Evolutionary conservation across 2,888 invertebrate genomes (phyloP), one percentile per base, ranked within the genome.

Genomic region (Drosophila greeni): DNA sequence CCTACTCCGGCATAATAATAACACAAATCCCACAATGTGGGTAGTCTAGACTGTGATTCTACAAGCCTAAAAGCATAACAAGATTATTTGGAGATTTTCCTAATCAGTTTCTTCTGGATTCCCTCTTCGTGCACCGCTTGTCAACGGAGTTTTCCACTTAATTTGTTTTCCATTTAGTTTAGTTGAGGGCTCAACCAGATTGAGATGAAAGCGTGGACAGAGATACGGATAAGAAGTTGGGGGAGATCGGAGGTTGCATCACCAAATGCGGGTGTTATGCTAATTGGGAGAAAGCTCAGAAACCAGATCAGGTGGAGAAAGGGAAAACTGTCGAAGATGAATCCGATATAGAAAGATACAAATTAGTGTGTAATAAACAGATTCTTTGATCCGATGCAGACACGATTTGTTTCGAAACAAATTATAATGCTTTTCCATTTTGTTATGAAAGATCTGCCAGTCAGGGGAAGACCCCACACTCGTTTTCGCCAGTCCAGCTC

Each of bases 1-100:
- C 31, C 40, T n/a, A 16, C n/a, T 45, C 74, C 73, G 67, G 73
- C 77, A 80, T 77, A 77, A 76, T 73, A 79, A 76, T 66, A 61
- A 59, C 71, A 77, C 73, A 73, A 80, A 80, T 51, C 39, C n/a
- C 48, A 20, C n/a, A 36, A 18, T 49, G 51, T 62, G 60, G 60
- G 60, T n/a, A 43, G 58, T 43, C 36, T 24, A 58, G 62, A 33
- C 51, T 24, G 23, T 26, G 20, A 33, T 34, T 36, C 26, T 36
- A n/a, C 16, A 42, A 24, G 6, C 42, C 24, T 24, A 49, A 51
- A 8, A 8, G 31, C n/a, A 12, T 16, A 31, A 34, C 20, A 11
- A 59, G 45, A 56, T 52, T 52, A n/a, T 12, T 31, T 16, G 5
- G 45, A 11, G 23, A 37, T 55, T 56, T 54, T 34, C 29, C 12